Percentiles rank a stretch among this genome's conserved stretches.
These are phyloP conservation scores for Drosophila lowei DNA, from an alignment of 1,140 invertebrate genomes.

Conservation along the genomic window DNA sequence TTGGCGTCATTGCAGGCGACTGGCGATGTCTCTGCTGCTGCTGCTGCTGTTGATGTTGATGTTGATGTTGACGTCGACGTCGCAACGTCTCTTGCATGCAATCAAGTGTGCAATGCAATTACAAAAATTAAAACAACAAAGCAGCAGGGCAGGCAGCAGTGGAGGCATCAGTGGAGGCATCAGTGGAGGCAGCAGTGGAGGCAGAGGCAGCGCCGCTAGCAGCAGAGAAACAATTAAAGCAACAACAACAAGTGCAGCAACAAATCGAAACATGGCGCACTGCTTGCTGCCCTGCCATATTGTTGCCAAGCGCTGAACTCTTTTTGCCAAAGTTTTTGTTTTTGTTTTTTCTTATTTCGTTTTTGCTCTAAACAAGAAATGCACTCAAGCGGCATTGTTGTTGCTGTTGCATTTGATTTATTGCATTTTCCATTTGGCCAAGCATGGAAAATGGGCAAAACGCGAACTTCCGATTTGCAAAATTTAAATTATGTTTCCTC, in stretches of 20 bases:
- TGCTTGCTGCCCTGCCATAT: conserved; percentile 13
- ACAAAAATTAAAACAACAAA: conserved; percentile 65
- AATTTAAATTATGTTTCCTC: conserved; percentile 23
- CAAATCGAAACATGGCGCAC: too few species aligned
- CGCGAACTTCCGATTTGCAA: conserved; percentile 56
- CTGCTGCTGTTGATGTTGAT: conserved; percentile 4
- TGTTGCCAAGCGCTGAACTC: conserved; percentile 36
- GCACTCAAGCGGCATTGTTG: conserved; percentile 35
- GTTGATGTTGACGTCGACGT: conserved; percentile 14
- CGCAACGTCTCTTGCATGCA: conserved; percentile 49
- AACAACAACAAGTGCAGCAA: conserved; percentile 24
- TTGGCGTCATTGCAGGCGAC: conserved; percentile 62
- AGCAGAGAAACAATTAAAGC: conserved; percentile 46
- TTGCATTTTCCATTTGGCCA: conserved; percentile 52
- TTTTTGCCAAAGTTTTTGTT: too few species aligned
- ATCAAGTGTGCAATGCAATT: conserved; percentile 79
- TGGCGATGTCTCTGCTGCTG: conserved; percentile 14
- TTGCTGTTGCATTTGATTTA: conserved; percentile 48
- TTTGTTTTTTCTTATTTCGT: conserved; percentile 3
- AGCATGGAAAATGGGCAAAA: conserved; percentile 61
- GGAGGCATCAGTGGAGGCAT: neutral
- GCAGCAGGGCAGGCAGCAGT: neutral
- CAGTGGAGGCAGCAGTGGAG: neutral
- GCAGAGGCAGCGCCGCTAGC: conserved; percentile 9
- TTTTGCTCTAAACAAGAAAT: conserved; percentile 33